Percentiles rank a stretch among this genome's conserved stretches.
Conservation (phyloP, 2,797 vertebrate species). For the Salarias fasciatus region DNA sequence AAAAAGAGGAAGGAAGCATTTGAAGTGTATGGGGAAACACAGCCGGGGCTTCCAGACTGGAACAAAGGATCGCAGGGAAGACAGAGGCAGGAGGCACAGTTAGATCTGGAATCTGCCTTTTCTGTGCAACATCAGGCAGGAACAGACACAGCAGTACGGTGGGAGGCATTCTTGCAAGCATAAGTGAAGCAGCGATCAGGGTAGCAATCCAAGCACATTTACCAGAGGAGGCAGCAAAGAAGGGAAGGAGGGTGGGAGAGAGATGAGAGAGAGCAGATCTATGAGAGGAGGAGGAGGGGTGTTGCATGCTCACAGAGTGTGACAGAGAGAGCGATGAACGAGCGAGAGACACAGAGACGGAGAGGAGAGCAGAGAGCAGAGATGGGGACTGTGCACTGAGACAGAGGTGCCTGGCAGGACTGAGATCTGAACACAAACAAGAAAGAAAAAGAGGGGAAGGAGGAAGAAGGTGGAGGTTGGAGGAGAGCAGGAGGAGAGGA, state of each 20-base stretch:
- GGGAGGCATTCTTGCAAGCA: constrained; percentile 75
- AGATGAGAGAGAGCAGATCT: constrained; percentile 69
- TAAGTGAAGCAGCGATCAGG: constrained; percentile 74
- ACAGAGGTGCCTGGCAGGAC: constrained; percentile 52
- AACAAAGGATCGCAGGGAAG: constrained; percentile 58
- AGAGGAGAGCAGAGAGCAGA: constrained; percentile 63
- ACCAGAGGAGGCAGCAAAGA: constrained; percentile 57
- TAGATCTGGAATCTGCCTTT: constrained; percentile 45
- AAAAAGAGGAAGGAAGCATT: constrained; percentile 34
- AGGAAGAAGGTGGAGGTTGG: constrained; percentile 64
- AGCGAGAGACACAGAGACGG: constrained; percentile 59
- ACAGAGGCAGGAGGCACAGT: constrained; percentile 35
- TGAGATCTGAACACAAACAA: constrained; percentile 56
- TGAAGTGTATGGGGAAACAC: constrained; percentile 53
- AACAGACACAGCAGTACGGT: constrained; percentile 59
- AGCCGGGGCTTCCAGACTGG: constrained; percentile 36
- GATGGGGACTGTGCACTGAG: constrained; percentile 61
- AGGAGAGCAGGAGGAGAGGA: constrained; percentile 54
- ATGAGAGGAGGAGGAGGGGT: constrained; percentile 58
- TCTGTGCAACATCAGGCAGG: constrained; percentile 64
- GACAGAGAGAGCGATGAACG: constrained; percentile 72
- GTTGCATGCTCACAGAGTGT: constrained; percentile 76
- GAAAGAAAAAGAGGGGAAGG: constrained; percentile 56
- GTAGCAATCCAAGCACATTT: constrained; percentile 80
- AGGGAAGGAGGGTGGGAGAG: constrained; percentile 41